Evolutionary conservation across 2,113 vertebrate species (phyloP).

Genomic region (Bubo bubo): DNA sequence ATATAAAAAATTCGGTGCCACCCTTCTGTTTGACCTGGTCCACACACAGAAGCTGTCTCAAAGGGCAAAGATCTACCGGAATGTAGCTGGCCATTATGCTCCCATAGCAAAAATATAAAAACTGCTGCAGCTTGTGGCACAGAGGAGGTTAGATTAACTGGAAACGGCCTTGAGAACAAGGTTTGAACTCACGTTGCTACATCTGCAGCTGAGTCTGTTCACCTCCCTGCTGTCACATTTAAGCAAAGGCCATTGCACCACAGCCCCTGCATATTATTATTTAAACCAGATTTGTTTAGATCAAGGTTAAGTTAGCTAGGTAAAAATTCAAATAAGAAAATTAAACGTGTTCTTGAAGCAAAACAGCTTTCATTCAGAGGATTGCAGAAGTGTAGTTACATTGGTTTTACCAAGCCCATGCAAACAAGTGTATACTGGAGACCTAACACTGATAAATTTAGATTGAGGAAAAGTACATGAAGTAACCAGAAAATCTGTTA

Average conservation of each 20-base stretch:
- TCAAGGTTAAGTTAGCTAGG: neutral
- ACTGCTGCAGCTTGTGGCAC: neutral
- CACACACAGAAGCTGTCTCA: neutral
- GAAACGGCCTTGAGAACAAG: neutral
- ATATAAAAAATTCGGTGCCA: neutral
- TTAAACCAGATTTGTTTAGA: neutral
- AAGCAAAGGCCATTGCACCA: neutral
- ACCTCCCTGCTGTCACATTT: neutral
- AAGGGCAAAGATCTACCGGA: neutral
- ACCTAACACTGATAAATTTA: neutral
- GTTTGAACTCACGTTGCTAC: neutral
- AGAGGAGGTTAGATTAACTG: neutral
- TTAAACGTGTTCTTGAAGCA: neutral
- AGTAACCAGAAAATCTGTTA: neutral
- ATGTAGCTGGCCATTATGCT: neutral
- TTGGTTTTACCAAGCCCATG: neutral
- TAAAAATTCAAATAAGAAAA: neutral
- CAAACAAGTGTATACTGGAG: neutral
- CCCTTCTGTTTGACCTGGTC: neutral
- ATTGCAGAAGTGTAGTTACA: neutral
- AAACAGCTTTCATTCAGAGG: neutral
- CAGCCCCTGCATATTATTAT: neutral
- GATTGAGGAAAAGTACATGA: neutral
- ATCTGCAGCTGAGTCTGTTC: neutral
- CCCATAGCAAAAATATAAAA: neutral